Percentiles rank a stretch among this genome's conserved stretches.
phyloP scores from a whole-genome alignment of 2,797 vertebrate species.

The Myotis planiceps region DNA sequence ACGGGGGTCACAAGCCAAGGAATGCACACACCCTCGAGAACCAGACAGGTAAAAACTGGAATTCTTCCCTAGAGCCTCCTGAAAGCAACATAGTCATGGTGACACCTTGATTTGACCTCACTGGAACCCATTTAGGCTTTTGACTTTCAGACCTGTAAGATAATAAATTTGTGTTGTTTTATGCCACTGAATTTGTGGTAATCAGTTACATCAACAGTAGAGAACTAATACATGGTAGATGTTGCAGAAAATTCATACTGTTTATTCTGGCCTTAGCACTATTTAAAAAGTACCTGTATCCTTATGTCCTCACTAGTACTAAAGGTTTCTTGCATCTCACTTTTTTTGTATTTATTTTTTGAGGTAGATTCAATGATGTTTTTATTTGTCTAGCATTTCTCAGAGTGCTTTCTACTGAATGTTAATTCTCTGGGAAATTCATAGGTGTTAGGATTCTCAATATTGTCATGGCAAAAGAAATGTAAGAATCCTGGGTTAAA shows the following conservation, averaged over 20 bases:
- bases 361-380: neutral
- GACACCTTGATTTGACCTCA: neutral
- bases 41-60: neutral
- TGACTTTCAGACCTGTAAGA: neutral
- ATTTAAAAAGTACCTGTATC: conserved; percentile 5
- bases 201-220: neutral
- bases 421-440: neutral
- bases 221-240: neutral
- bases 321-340: neutral
- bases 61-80: neutral
- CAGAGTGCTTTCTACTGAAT: neutral
- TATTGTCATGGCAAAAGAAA: conserved; percentile 21
- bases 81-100: neutral
- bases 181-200: neutral
- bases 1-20: neutral
- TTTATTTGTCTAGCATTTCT: neutral
- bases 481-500: neutral
- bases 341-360: neutral
- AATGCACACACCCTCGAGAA: neutral
- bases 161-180: conserved; percentile 23
- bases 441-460: neutral
- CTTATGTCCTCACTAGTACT: neutral
- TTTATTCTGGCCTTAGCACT: neutral
- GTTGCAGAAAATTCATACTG: neutral
- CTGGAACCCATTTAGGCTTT: neutral